Percentiles rank a stretch among this genome's conserved stretches.
Evolutionary conservation across 2,888 invertebrate genomes (phyloP).

Genomic region (Neria commutata): DNA sequence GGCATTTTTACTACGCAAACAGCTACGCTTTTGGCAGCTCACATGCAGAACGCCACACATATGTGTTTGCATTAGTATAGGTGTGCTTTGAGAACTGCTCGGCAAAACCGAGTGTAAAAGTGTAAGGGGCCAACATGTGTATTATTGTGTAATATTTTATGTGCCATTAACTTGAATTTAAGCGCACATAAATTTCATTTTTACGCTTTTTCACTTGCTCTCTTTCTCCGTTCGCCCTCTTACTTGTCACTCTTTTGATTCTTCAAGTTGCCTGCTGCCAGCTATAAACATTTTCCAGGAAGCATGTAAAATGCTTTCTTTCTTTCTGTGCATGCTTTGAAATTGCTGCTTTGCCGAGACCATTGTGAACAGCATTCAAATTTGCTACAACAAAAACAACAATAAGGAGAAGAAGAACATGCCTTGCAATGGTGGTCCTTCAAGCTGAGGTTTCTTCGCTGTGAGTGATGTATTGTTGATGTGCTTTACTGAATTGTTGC

Average conservation of each 20-base stretch:
- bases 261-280: neutral
- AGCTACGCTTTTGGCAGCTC: constrained; percentile 20
- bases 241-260: neutral
- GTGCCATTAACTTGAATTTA: constrained; percentile 28
- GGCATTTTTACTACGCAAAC: constrained; percentile 17
- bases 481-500: too few species aligned
- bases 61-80: neutral
- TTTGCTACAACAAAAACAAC: too few species aligned
- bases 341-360: neutral
- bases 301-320: too few species aligned
- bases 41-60: constrained; percentile 1
- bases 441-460: too few species aligned
- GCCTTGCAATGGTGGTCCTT: too few species aligned
- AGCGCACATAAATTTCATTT: constrained; percentile 20
- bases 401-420: too few species aligned
- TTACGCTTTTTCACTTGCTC: neutral
- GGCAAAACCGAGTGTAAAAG: neutral
- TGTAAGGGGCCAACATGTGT: constrained; percentile 15
- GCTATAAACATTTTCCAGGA: too few species aligned
- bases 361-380: neutral
- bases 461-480: too few species aligned
- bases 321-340: neutral
- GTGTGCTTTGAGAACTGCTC: too few species aligned
- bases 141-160: constrained; percentile 30
- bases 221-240: neutral